Conservation (phyloP, 2,797 vertebrate species). For the Pseudomugil gertrudae region DNA sequence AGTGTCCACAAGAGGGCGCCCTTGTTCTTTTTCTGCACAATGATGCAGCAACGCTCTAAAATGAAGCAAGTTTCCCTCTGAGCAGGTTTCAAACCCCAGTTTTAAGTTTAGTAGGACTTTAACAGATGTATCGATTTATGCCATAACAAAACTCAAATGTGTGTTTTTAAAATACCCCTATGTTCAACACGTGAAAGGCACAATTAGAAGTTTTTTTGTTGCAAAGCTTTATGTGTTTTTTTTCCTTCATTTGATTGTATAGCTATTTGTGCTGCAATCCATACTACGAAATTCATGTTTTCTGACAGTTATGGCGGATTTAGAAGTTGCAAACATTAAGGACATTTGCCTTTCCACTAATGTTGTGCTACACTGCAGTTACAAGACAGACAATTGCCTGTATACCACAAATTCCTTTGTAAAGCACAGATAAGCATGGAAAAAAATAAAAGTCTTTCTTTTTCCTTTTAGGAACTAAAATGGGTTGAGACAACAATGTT, state of each 20-base stretch:
- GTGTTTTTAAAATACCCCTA: no score
- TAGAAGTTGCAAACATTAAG: not conserved
- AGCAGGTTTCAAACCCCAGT: no score
- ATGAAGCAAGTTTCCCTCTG: not conserved
- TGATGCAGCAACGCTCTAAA: not conserved
- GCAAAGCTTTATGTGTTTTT: not conserved
- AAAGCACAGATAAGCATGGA: not conserved
- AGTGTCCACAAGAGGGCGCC: conserved; percentile 21
- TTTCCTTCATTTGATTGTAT: not conserved
- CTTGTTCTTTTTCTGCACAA: not conserved
- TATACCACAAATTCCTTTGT: conserved; percentile 41
- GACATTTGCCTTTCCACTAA: not conserved
- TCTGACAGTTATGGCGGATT: not conserved
- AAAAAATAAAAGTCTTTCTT: not conserved
- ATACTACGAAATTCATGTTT: no score
- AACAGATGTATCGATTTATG: not conserved
- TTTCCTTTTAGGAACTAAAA: not conserved
- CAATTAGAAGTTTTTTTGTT: not conserved
- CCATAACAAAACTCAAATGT: no score
- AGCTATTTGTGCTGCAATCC: no score
- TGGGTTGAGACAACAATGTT: not conserved
- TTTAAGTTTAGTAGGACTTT: not conserved
- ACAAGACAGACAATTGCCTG: conserved; percentile 22
- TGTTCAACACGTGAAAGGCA: not conserved
- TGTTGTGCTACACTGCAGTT: conserved; percentile 5